Conservation (phyloP, 64 coral and sea anemone genomes). For the Stichodactyla helianthus region DNA sequence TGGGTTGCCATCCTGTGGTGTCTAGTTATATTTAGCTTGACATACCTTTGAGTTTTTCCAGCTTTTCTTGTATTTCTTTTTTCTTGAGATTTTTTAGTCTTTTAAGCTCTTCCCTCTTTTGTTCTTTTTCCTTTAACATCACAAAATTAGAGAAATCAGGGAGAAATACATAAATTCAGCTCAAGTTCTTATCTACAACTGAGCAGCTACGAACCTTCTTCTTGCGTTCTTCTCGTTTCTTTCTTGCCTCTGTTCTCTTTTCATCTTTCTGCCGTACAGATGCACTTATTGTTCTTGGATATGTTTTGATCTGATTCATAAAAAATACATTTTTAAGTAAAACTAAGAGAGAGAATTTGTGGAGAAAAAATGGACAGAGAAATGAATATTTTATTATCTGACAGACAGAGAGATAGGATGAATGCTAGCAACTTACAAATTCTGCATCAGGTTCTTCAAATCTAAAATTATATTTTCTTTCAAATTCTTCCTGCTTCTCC, state of each 20-base stretch:
- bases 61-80: slow-evolving; percentile 97
- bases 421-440: slow-evolving; percentile 49
- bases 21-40: background rate
- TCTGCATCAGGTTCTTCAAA: slow-evolving; percentile 93
- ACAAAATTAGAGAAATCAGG: too few species aligned
- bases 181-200: background rate
- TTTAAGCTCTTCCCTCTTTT: slow-evolving; percentile 91
- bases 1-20: too few species aligned
- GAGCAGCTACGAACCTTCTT: slow-evolving; percentile 50
- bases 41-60: slow-evolving; percentile 94
- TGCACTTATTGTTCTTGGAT: slow-evolving; percentile 71
- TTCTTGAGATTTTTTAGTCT: slow-evolving; percentile 94
- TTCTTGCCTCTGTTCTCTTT: slow-evolving; percentile 69
- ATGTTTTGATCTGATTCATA: slow-evolving; percentile 77
- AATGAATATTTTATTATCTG: background rate
- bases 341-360: background rate
- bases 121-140: slow-evolving; percentile 81
- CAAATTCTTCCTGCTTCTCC: slow-evolving; percentile 96
- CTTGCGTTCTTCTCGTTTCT: slow-evolving; percentile 69
- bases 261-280: slow-evolving; percentile 83
- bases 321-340: background rate
- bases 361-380: background rate
- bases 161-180: background rate
- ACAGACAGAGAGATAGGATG: background rate
- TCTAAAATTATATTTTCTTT: slow-evolving; percentile 94